Base-by-base conservation (phyloP, 2,797 vertebrate species). In the Gila robusta region DNA sequence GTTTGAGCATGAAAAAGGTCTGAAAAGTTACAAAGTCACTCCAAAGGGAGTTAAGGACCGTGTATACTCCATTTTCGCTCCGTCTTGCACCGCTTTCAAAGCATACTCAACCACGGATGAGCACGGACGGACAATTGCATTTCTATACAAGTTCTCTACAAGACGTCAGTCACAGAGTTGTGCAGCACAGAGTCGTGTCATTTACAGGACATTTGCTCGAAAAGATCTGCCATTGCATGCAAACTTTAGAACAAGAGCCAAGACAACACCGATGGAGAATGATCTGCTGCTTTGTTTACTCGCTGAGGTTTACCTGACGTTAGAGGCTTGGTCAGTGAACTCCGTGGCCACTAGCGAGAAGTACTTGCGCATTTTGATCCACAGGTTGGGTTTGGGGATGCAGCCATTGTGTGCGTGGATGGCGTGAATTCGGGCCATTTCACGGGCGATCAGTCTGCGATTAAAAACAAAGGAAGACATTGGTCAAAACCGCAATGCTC, bases 341-440 rank as follows among this genome's bases (percentile, higher is more conserved):
- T 98, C 97, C 0, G 93, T 96, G 92, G 97, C 97, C 92, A 98
- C 96, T 0, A 99, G 95, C 35, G 95, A 94, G 93, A 99, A 97
- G 93, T 98, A 99, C 86, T 95, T 96, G 72, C 94, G 93, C 94
- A 99, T 95, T 94, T 97, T 98, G 91, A 98, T 95, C 98, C 98
- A 99, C 71, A 99, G 96, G 91, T 96, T 96, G 87, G 98, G 96
- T 93, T 96, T 97, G 85, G 98, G 97, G 74, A 99, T 95, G 93
- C 97, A 99, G 92, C 98, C 97, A 0, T 99, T 99, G 92, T 97
- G 96, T 79, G 97, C 95, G 0, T 98, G 98, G 94, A 99, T 99
- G 89, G 96, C 94, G 0, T 99, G 98, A 81, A 99, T 97, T 70
- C 97, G 96, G 54, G 98, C 98, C 97, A 99, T 97, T 93, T 99